Evolutionary conservation across 2,113 vertebrate species (phyloP), one percentile per base, ranked within the genome.

Genomic region (Pelobates fuscus): DNA sequence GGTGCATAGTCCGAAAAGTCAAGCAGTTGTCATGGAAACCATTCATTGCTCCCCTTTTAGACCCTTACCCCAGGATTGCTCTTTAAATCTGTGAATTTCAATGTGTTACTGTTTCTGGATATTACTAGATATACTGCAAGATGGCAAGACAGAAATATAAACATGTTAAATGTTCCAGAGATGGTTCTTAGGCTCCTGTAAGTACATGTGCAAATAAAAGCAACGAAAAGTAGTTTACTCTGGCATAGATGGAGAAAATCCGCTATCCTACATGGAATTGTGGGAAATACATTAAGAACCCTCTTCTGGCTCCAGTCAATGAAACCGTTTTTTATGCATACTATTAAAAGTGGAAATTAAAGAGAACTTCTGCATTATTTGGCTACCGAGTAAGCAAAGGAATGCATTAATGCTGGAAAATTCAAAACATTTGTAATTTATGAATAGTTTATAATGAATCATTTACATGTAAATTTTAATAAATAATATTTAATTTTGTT

Each of bases 151-250:
- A 6, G 32, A 24, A 57, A 57, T 23, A 68, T 20, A 58, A 17
- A 32, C 32, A 71, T 12, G 32, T 24, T 71, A n/a, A 26, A 61
- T 71, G 57, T 71, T 61, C 24, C 69, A 71, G 69, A 20, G 69
- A 71, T 71, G 69, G 69, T 55, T 60, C n/a, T 60, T 15, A 61
- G 69, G 54, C 69, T 59, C 41, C 30, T 60, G 37, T 71, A 71
- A 71, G 69, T 71, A 46, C 69, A 26, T 60, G 41, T 18, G 69
- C 59, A 71, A 71, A 71, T 71, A 71, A 46, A 71, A 71, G 57
- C 43, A 55, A 54, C 27, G 69, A 71, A 46, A 71, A 71, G 69
- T 71, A 59, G 69, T 71, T 71, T 71, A 71, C 69, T 59, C 69
- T 71, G 69, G 69, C 69, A 71, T 32, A 55, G 25, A 43, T 25